phyloP scores from a whole-genome alignment of 2,113 vertebrate species.

The Cavia aperea region DNA sequence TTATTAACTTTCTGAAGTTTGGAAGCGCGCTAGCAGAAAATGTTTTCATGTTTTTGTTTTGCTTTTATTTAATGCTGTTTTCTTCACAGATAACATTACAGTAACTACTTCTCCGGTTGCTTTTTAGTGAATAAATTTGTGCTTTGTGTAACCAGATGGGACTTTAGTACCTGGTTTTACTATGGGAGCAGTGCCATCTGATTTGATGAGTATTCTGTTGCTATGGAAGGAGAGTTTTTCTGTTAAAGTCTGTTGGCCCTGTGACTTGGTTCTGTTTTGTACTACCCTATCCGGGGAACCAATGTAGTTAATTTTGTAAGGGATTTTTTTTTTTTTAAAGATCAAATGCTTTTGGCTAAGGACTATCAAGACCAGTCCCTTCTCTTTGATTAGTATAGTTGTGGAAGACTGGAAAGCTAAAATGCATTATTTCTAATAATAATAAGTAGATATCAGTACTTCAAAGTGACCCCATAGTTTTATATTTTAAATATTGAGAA shows the following conservation, averaged over 20 bases:
- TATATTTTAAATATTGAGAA: conserved; percentile 10
- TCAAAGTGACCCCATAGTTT: not conserved
- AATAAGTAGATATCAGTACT: not conserved
- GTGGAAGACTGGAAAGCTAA: not conserved
- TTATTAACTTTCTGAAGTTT: conserved; percentile 19
- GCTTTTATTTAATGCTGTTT: not conserved
- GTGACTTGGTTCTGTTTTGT: not conserved
- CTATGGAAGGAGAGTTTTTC: not conserved
- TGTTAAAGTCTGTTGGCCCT: not conserved
- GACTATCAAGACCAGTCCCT: not conserved
- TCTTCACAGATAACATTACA: not conserved
- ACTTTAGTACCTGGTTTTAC: not conserved
- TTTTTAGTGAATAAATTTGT: not conserved
- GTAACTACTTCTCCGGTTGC: not conserved
- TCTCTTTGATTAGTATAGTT: not conserved
- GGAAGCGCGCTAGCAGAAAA: not conserved
- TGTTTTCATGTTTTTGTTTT: conserved; percentile 6
- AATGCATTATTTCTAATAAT: not conserved
- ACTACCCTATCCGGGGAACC: not conserved
- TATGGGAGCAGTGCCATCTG: not conserved
- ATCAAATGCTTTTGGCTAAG: not conserved
- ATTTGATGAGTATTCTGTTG: not conserved
- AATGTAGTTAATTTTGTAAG: not conserved
- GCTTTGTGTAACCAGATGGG: not conserved
- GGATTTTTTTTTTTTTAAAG: not conserved